phyloP scores from a whole-genome alignment of 2,113 vertebrate species.

The Sebastes fasciatus region DNA sequence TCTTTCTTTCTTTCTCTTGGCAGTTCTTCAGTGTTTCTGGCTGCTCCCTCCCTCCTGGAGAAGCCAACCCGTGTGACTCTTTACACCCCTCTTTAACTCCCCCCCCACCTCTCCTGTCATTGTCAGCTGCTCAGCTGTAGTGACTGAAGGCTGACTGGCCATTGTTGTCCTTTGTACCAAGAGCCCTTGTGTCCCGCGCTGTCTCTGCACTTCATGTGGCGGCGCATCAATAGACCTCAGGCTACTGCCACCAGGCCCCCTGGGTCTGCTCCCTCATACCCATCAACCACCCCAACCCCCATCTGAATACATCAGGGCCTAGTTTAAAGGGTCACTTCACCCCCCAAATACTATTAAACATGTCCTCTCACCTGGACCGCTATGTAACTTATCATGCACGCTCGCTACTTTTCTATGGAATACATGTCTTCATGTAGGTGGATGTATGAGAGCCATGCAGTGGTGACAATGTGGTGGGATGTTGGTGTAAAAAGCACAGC shows the following conservation, averaged over 20 bases:
- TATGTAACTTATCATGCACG: neutral
- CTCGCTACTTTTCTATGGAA: no score
- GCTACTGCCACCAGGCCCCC: conserved; percentile 30
- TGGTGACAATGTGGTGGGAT: neutral
- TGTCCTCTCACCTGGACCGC: neutral
- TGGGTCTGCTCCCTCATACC: neutral
- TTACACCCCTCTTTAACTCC: neutral
- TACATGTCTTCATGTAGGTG: neutral
- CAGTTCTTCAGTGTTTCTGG: conserved; percentile 3
- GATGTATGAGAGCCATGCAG: neutral
- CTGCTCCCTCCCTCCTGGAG: neutral
- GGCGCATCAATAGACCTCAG: conserved; percentile 52
- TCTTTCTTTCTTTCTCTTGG: conserved; percentile 13
- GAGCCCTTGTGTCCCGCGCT: conserved; percentile 64
- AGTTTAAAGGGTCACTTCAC: neutral
- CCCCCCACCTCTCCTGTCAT: conserved; percentile 7
- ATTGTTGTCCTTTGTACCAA: conserved; percentile 80
- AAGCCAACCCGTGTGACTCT: conserved; percentile 34
- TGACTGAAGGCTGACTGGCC: conserved; percentile 65
- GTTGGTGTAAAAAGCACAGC: neutral
- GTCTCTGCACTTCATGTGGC: conserved; percentile 53
- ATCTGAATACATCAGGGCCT: neutral
- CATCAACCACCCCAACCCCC: neutral
- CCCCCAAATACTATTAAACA: conserved; percentile 5
- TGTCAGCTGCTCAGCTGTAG: conserved; percentile 67